A percentile compares a stretch with the other conserved stretches of the same genome.
Evolutionary conservation across 2,797 vertebrate species (phyloP).

Genomic region (Prionace glauca): DNA sequence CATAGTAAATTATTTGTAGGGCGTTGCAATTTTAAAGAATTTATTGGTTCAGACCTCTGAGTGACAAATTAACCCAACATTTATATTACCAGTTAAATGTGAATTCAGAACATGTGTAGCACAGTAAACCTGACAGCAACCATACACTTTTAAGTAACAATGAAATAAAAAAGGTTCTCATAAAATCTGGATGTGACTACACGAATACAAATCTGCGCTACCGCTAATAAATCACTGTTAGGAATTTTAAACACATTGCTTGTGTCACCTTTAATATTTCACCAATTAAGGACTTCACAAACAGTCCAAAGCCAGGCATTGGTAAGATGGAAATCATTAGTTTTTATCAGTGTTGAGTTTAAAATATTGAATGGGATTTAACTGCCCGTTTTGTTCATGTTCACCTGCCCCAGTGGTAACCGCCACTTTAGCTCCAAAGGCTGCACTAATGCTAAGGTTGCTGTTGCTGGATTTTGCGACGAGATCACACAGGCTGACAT

Average conservation of each 20-base stretch:
- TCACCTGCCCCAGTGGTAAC: background rate
- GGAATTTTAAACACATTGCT: constrained; percentile 18
- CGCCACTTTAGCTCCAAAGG: background rate
- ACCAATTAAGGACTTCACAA: constrained; percentile 35
- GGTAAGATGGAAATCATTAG: background rate
- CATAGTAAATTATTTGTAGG: background rate
- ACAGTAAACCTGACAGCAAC: background rate
- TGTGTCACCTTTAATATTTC: constrained; percentile 31
- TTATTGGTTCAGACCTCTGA: background rate
- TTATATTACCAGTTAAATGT: too few species aligned
- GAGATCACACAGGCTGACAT: background rate
- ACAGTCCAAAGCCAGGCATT: background rate
- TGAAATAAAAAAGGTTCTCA: constrained; percentile 8
- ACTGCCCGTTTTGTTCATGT: constrained; percentile 7
- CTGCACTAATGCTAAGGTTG: background rate
- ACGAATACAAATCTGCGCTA: constrained; percentile 7
- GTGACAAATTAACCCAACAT: background rate
- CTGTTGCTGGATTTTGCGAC: background rate
- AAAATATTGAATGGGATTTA: constrained; percentile 10
- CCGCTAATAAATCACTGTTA: constrained; percentile 32
- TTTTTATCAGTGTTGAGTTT: constrained; percentile 25
- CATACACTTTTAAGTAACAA: background rate
- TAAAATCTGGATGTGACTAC: background rate
- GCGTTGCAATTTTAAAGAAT: background rate
- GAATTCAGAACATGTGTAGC: background rate